Evolutionary conservation across 2,888 invertebrate species (phyloP), one percentile per base, ranked within the genome.

Genomic region (Eurois occulta): DNA sequence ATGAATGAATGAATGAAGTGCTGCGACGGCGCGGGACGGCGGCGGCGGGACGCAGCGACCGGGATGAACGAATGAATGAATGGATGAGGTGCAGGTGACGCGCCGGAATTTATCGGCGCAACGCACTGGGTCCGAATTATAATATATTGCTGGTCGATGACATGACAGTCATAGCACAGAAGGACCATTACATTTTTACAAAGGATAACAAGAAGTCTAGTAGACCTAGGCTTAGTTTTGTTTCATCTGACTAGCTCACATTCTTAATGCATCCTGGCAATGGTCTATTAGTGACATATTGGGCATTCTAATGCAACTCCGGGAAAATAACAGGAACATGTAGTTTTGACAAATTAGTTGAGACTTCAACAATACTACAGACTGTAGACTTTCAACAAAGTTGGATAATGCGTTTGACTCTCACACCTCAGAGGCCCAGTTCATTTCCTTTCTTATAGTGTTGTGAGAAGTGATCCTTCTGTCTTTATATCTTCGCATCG

Each of bases 61-160:
- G 62, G 65, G 55, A 60, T 41, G 77, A 85, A 78, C 64, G 79
- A 84, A 75, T 72, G 75, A 75, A 72, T 79, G 83, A 86, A 82
- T 83, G 86, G 72, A 70, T 58, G 83, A 83, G 77, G 77, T 82
- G 86, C 74, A 64, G 76, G 80, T 46, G 87, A 72, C 84, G 43
- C 41, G 85, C 48, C 60, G 55, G 68, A 72, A 83, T 89, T 86
- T 87, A 87, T 88, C 74, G 78, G 64, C 78, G 76, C 66, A 80
- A 58, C 65, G 65, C 83, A 73, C 62, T 62, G 58, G 65, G 70
- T 35, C 43, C 72, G 72, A 82, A 86, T 83, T 83, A 67, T 72
- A 86, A 86, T 86, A 74, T 83, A 83, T 86, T 69, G 38, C 28
- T 52, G 66, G 48, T 55, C 43, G 52, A 52, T n/a, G n/a, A 7